Conservation (phyloP, 2,888 invertebrate genomes). For the Pristionchus maxplancki region DNA sequence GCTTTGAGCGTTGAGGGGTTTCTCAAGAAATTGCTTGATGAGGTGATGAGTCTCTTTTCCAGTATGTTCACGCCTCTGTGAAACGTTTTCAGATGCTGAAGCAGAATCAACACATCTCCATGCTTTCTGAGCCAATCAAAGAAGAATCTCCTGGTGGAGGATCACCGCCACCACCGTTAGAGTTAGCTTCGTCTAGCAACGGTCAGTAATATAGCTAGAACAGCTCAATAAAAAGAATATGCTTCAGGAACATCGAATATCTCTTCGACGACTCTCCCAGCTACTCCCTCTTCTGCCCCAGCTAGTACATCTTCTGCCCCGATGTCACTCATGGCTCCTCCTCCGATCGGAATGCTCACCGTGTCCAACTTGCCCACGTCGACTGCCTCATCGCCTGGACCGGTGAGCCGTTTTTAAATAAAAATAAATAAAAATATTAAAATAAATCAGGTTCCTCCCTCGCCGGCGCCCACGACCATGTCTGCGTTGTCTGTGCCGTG, state of each 20-base stretch:
- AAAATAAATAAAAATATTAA: too few species aligned
- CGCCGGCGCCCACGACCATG: slow-evolving; percentile 29
- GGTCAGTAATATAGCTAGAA: background rate
- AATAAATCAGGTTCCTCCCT: background rate
- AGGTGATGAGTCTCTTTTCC: slow-evolving; percentile 7
- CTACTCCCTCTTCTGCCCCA: background rate
- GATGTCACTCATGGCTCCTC: background rate
- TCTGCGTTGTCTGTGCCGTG: slow-evolving; percentile 28
- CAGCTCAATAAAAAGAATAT: too few species aligned
- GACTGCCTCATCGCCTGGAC: background rate
- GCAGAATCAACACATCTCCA: slow-evolving; percentile 66
- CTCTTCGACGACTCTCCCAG: background rate
- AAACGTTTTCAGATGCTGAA: slow-evolving; percentile 64
- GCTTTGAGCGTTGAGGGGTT: slow-evolving; percentile 51
- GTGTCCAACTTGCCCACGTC: background rate
- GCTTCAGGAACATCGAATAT: background rate
- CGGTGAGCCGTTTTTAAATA: background rate
- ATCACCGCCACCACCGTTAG: slow-evolving; percentile 54
- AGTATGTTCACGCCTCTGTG: background rate
- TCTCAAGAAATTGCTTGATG: slow-evolving; percentile 51
- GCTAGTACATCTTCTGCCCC: background rate
- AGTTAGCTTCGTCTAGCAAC: background rate
- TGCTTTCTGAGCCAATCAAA: slow-evolving; percentile 71
- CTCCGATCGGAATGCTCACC: background rate
- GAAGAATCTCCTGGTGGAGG: slow-evolving; percentile 69